phyloP scores from a whole-genome alignment of 2,113 vertebrate genomes.

The Tichodroma muraria region DNA sequence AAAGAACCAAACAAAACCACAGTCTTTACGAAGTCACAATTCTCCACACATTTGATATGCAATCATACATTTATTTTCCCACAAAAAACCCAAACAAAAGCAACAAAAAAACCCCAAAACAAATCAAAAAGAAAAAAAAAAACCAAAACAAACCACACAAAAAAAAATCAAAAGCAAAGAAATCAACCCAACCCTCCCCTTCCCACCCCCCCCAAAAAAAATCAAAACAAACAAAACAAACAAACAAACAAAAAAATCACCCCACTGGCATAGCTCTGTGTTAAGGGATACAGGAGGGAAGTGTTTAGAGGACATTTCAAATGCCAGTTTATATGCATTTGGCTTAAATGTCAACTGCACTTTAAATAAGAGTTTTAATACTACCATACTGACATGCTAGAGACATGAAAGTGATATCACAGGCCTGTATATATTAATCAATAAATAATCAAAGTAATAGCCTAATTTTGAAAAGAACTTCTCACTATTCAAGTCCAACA shows the following conservation, averaged over 20 bases:
- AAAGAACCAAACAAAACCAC: background rate
- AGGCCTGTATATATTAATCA: background rate
- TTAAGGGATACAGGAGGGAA: background rate
- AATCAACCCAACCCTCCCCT: background rate
- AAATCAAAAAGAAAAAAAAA: background rate
- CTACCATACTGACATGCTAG: background rate
- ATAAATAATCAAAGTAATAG: background rate
- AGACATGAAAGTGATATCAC: background rate
- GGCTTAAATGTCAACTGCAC: background rate
- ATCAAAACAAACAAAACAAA: too few relatives aligned
- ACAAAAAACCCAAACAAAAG: background rate
- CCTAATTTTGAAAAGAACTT: background rate
- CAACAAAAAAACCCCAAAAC: background rate
- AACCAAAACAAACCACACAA: background rate
- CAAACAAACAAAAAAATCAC: background rate
- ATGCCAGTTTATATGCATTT: background rate
- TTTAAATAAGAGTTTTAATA: background rate
- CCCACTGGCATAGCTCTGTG: background rate
- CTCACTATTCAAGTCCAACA: background rate
- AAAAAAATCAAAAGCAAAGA: background rate
- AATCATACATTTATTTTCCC: background rate
- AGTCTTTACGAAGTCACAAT: background rate
- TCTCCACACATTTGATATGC: background rate
- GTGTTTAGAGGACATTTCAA: background rate
- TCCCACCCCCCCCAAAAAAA: accelerated